Conservation (phyloP, 2,888 invertebrate genomes). For the Spilarctia lutea region DNA sequence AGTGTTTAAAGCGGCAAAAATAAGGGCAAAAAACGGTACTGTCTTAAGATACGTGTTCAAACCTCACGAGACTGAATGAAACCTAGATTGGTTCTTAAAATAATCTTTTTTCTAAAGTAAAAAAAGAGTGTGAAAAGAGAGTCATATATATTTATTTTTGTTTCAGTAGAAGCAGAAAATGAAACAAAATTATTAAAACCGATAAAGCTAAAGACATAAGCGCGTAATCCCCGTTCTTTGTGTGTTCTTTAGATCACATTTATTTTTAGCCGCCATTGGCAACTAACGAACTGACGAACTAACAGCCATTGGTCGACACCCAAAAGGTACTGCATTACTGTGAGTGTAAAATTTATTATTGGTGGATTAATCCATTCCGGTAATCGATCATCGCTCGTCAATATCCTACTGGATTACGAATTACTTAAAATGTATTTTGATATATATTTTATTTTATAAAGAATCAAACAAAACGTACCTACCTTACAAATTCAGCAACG, state of each 20-base stretch:
- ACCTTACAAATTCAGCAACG: too few relatives aligned
- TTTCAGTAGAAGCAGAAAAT: not conserved
- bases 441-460: not conserved
- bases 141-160: not conserved
- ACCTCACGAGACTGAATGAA: not conserved
- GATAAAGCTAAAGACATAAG: not conserved
- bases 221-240: not conserved
- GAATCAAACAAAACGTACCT: not conserved
- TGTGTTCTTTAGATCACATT: not conserved
- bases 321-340: not conserved
- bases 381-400: not conserved
- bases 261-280: too few relatives aligned
- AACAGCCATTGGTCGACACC: not conserved
- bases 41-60: not conserved
- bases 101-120: too few relatives aligned
- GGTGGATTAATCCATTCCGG: not conserved
- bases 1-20: not conserved
- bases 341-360: not conserved
- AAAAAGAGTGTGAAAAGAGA: not conserved
- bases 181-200: not conserved
- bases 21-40: not conserved
- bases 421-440: not conserved
- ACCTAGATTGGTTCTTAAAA: not conserved
- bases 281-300: not conserved
- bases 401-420: not conserved